A percentile compares a stretch with the other conserved stretches of the same genome.
Conservation (phyloP, 2,797 vertebrate species). For the Diplodus sargus region DNA sequence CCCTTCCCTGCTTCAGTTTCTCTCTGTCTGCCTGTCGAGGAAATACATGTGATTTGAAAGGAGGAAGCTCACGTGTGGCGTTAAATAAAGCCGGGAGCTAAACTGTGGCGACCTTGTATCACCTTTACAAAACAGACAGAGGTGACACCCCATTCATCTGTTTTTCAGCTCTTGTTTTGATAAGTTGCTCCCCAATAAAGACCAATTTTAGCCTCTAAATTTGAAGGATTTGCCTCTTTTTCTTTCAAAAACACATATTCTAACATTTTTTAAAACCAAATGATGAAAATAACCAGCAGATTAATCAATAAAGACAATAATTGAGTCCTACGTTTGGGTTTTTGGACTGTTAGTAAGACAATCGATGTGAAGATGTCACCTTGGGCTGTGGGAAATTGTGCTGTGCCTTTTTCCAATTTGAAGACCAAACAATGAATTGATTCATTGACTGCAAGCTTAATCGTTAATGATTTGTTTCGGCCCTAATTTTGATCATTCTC, state of each 20-base stretch:
- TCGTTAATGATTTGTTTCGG: background rate
- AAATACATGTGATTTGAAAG: slow-evolving; percentile 34
- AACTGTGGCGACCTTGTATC: slow-evolving; percentile 1
- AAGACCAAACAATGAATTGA: background rate
- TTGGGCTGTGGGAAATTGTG: background rate
- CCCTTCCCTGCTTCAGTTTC: slow-evolving; percentile 46
- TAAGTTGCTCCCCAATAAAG: background rate
- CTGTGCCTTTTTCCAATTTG: slow-evolving; percentile 4
- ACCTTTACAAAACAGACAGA: slow-evolving; percentile 7
- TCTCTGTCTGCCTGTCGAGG: slow-evolving; percentile 41
- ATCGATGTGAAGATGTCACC: background rate
- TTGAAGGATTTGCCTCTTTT: background rate
- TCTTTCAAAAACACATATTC: background rate
- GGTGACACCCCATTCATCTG: background rate
- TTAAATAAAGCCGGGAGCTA: slow-evolving; percentile 10
- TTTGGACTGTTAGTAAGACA: background rate
- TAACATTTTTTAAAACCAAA: background rate
- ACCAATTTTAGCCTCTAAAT: background rate
- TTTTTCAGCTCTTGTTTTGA: background rate
- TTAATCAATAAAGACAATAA: background rate
- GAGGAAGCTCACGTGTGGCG: slow-evolving; percentile 2
- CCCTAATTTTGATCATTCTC: background rate
- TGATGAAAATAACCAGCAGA: background rate
- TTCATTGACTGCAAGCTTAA: background rate
- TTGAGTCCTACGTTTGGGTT: background rate